Evolutionary conservation across 2,888 invertebrate species (phyloP).

Genomic region (Drosophila formosana): DNA sequence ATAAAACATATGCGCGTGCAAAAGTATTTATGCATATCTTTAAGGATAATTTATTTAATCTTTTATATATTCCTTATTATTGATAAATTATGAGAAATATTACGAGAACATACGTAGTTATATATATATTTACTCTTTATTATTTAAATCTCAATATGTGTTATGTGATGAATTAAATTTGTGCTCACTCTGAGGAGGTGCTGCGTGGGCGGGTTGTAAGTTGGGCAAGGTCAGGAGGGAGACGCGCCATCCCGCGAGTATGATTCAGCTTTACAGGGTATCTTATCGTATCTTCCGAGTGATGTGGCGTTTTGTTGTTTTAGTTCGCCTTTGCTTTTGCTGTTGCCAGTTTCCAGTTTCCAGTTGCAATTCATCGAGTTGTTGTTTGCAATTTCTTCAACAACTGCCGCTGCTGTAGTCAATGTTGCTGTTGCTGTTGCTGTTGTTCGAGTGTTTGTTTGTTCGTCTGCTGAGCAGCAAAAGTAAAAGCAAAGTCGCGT

Average conservation of each 20-base stretch:
- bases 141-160: too few relatives aligned
- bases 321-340: conserved; percentile 12
- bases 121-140: too few relatives aligned
- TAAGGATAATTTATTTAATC: too few relatives aligned
- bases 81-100: too few relatives aligned
- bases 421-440: conserved; percentile 9
- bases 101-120: too few relatives aligned
- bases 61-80: too few relatives aligned
- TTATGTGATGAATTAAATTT: neutral
- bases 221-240: neutral
- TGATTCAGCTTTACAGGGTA: conserved; percentile 24
- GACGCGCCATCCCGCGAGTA: neutral
- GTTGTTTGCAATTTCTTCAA: conserved; percentile 50
- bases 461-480: conserved; percentile 23
- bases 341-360: neutral
- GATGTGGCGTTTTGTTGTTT: conserved; percentile 11
- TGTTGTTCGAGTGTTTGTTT: conserved; percentile 24
- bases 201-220: neutral
- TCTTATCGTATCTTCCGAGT: neutral
- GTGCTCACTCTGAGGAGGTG: neutral
- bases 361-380: conserved; percentile 57
- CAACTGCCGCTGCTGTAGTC: conserved; percentile 18
- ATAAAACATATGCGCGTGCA: too few relatives aligned
- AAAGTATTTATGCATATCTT: too few relatives aligned
- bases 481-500: conserved; percentile 66